phyloP scores from a whole-genome alignment of 2,888 invertebrate species.

The Yponomeuta evonymella region DNA sequence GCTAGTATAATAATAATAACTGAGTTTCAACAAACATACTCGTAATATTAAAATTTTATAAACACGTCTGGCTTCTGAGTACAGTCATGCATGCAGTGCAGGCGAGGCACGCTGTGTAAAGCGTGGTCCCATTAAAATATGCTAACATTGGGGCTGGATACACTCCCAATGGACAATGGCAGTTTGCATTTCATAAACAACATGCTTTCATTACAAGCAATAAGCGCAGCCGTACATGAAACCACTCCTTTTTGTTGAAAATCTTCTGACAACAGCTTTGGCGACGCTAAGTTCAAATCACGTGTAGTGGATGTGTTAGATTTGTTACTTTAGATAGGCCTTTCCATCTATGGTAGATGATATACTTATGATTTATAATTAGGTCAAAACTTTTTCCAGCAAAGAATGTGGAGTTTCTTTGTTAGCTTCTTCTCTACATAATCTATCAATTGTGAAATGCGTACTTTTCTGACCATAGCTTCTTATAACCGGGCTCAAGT shows the following conservation, averaged over 20 bases:
- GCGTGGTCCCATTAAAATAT: neutral
- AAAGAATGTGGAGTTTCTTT: no score
- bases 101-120: neutral
- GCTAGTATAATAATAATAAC: neutral
- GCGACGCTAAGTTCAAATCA: no score
- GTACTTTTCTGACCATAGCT: no score
- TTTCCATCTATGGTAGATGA: no score
- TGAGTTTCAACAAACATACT: neutral
- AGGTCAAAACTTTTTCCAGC: no score
- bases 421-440: no score
- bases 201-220: neutral
- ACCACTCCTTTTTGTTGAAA: neutral
- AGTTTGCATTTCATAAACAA: neutral
- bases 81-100: neutral
- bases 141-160: neutral
- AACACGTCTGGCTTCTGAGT: neutral
- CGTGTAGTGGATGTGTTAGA: no score
- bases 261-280: no score
- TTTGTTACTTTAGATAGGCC: no score
- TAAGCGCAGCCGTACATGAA: neutral
- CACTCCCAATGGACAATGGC: neutral
- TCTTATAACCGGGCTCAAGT: no score
- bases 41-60: neutral
- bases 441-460: no score
- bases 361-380: no score